Percentiles rank a stretch among this genome's conserved stretches.
Evolutionary conservation across 64 coral and sea anemone species (phyloP).

Genomic region (Montipora capricornis): DNA sequence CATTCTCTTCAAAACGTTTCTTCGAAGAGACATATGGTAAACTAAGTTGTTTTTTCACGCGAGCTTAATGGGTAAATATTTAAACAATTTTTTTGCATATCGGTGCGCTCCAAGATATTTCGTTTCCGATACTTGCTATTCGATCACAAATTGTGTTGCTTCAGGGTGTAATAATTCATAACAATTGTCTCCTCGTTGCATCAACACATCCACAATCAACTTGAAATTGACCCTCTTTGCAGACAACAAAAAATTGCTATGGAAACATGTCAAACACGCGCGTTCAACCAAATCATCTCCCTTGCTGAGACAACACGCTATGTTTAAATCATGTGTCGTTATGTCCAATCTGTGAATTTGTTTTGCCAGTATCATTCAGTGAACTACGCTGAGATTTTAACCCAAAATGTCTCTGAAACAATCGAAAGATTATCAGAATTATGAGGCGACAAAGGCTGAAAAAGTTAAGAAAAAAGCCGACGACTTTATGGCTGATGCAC

Average conservation of each 20-base stretch:
- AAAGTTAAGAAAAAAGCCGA: constrained; percentile 10
- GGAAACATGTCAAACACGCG: constrained; percentile 13
- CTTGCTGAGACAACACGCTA: not conserved
- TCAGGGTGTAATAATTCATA: not conserved
- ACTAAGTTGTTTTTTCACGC: no score
- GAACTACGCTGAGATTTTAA: not conserved
- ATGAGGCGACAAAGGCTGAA: not conserved
- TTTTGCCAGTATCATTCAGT: constrained; percentile 6
- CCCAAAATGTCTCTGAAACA: constrained; percentile 16
- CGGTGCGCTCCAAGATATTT: not conserved
- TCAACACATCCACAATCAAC: not conserved
- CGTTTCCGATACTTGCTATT: not conserved
- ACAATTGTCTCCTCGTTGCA: not conserved
- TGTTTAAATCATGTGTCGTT: not conserved
- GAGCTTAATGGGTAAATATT: constrained; percentile 10
- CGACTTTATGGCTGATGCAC: constrained; percentile 24
- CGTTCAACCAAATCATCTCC: not conserved
- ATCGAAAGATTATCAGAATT: not conserved
- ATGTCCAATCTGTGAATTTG: not conserved
- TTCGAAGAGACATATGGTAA: not conserved
- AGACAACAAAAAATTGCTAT: constrained; percentile 35
- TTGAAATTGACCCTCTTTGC: constrained; percentile 3
- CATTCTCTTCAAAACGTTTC: not conserved
- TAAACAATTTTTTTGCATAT: not conserved
- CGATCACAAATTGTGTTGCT: not conserved